Base-by-base conservation (phyloP, 30 jellyfish, hydroid and myxozoan species). In the Hydra vulgaris region DNA sequence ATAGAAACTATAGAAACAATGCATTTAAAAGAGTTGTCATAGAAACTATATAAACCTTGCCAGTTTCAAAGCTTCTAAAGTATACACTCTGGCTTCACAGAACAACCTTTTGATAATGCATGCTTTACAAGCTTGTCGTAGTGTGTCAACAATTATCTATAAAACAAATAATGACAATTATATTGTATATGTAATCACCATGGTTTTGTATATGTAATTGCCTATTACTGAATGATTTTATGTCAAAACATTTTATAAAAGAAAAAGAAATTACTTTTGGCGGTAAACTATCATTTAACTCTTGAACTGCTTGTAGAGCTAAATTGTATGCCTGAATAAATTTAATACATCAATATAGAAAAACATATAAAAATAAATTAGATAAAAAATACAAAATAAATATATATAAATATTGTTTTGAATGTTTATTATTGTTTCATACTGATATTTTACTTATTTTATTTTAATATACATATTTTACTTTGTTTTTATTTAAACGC, bases 101-200 rank as follows among this genome's bases (percentile, higher is more conserved):
- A 90, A 90, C 54, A 25, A 54, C 76, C 97, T 85, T 72, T 85
- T 90, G 23, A 90, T 80, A 25, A 90, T 90, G 85, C 97, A 86
- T 18, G 95, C 88, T 89, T 90, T 90, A n/a, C 95, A 94, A 15
- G 97, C 95, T 66, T 90, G 97, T 54, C 95, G 78, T 53, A 90
- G 82, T n/a, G 97, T 69, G 77, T 90, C 97, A 81, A 90, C 82
- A 3, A 85, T 66, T 25, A 84, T 90, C 96, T 89, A 23, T 7
- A 16, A 22, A 25, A 22, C 16, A 26, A 23, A 21, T 19, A 7
- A 17, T 7, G 20, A 19, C n/a, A 8, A 52, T 52, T 27, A 15
- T 24, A 15, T 19, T 25, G 21, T 21, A 7, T 4, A 16, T n/a
- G n/a, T n/a, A n/a, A n/a, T n/a, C n/a, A n/a, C n/a, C n/a, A n/a